These are phyloP conservation scores for Dinothrombium tinctorium DNA, from an alignment of 1,140 invertebrate species.

Conservation along the genomic window DNA sequence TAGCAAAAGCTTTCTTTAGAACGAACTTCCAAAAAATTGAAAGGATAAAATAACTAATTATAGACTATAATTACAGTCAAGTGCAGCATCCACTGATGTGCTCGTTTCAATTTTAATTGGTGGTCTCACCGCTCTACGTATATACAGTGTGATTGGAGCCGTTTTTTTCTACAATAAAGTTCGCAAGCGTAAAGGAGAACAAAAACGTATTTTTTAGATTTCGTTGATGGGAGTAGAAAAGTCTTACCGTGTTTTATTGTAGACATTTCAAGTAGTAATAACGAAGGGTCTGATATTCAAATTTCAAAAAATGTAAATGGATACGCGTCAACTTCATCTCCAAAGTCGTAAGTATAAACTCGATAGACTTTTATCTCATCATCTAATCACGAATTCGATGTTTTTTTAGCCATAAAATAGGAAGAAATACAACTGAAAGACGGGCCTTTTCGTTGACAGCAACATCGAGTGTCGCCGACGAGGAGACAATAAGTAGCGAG, in stretches of 20 bases:
- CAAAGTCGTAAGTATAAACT: neutral
- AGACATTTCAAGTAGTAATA: neutral
- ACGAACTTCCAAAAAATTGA: too few species aligned
- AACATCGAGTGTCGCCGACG: neutral
- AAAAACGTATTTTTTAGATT: neutral
- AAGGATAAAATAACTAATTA: too few species aligned
- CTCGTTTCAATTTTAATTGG: slow-evolving; percentile 17
- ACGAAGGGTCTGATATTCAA: neutral
- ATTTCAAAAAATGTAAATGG: neutral
- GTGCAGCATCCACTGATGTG: slow-evolving; percentile 16
- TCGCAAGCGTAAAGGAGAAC: slow-evolving; percentile 11
- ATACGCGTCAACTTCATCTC: neutral
- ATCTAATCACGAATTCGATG: neutral
- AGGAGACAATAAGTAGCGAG: slow-evolving; percentile 7
- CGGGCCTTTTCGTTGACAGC: neutral
- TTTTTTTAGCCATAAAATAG: neutral
- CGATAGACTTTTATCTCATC: neutral
- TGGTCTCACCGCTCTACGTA: slow-evolving; percentile 16
- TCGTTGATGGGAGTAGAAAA: neutral
- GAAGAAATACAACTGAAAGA: neutral
- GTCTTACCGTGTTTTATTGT: neutral
- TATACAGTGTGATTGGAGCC: slow-evolving; percentile 17
- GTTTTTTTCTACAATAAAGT: slow-evolving; percentile 16
- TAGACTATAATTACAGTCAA: slow-evolving; percentile 15
- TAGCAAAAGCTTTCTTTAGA: too few species aligned